Evolutionary conservation across 2,888 invertebrate genomes (phyloP), one percentile per base, ranked within the genome.

Genomic region (Trachelus tabidus): DNA sequence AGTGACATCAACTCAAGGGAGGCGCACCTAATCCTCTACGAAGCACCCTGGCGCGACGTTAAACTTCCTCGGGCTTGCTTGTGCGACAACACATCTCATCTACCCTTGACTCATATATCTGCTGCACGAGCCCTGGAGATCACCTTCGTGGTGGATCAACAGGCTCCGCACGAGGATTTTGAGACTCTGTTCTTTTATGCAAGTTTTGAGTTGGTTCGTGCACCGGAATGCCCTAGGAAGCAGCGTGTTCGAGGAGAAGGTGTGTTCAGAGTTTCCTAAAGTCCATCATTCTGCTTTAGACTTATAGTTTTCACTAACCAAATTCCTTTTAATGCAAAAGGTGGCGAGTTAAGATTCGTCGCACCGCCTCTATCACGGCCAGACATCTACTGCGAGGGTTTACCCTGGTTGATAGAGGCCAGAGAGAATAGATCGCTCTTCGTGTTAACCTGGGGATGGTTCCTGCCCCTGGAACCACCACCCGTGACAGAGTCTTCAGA

Each of bases 361-460:
- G 93, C 93, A 84, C 95, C 95, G 1, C 94, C 95, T 6, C 92
- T 93, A 73, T 93, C 94, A 3, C 88, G 93, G 33, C 93, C 94
- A 23, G 94, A 94, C 85, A 93, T 94, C n/a, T 93, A 95, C 84
- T 96, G 96, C 91, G 94, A 94, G n/a, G 95, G 95, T 79, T 92
- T 95, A 79, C 96, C 97, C 4, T 97, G 97, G 95, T 92, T 97
- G 82, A 93, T 97, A 77, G 95, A 95, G 89, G 96, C 97, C 2
- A 94, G 96, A 81, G 94, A 95, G 81, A 97, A 97, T 89, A 94
- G 96, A 75, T 96, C 96, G 69, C 93, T 97, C 78, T 97, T 96
- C 90, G 92, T 97, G 79, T 93, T 97, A 83, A 96, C 96, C 73
- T 97, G 97, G 97, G 97, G 97, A 73, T 95, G 95, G 83, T 95